phyloP scores from a whole-genome alignment of 2,113 vertebrate genomes.

The Pseudorhombus dupliciocellatus region DNA sequence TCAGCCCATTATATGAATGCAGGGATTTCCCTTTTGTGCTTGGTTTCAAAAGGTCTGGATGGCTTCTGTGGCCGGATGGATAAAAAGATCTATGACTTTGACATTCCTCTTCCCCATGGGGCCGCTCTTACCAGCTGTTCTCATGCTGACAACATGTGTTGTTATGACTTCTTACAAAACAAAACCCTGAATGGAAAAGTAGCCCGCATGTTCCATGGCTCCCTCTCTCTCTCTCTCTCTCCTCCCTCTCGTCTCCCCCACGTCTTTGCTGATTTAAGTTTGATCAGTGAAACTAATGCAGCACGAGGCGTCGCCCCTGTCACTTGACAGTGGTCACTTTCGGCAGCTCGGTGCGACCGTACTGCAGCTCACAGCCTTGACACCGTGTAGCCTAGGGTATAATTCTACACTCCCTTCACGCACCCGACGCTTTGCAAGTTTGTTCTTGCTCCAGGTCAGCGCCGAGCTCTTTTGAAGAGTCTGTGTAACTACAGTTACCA shows the following conservation, averaged over 20 bases:
- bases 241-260: constrained; percentile 9
- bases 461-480: constrained; percentile 65
- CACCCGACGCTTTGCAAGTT: constrained; percentile 47
- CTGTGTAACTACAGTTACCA: constrained; percentile 57
- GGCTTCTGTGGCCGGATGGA: constrained; percentile 32
- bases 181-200: constrained; percentile 46
- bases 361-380: constrained; percentile 32
- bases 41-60: constrained; percentile 15
- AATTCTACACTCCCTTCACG: constrained; percentile 51
- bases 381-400: constrained; percentile 39
- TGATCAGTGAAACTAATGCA: background rate
- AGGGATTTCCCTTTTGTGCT: constrained; percentile 15
- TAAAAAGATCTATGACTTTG: constrained; percentile 66
- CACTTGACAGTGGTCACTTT: background rate
- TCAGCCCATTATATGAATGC: background rate
- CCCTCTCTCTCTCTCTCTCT: constrained; percentile 3
- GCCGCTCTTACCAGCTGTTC: constrained; percentile 68
- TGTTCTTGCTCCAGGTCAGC: constrained; percentile 67
- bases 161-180: constrained; percentile 73
- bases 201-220: constrained; percentile 34
- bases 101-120: constrained; percentile 61
- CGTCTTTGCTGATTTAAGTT: too few relatives aligned
- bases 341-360: background rate
- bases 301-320: background rate
- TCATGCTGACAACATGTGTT: constrained; percentile 64